These are phyloP conservation scores for Pycnomerus fuliginosus DNA, from an alignment of 2,888 invertebrate species.

Conservation along the genomic window DNA sequence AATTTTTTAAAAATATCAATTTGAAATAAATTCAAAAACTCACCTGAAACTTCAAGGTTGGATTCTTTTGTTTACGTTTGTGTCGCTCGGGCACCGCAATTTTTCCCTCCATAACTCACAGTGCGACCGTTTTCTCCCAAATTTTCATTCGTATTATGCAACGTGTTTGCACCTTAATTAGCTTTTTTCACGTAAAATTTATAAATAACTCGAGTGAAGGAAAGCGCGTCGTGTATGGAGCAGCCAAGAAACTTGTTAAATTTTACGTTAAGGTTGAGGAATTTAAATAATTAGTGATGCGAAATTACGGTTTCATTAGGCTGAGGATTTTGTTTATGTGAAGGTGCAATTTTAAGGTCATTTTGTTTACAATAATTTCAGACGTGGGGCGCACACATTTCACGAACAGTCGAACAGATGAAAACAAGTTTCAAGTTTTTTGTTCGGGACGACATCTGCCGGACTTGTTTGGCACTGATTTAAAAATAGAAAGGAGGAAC, in stretches of 20 bases:
- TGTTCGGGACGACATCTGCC: slow-evolving; percentile 14
- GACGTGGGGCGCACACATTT: slow-evolving; percentile 15
- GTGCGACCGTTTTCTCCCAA: too few species aligned
- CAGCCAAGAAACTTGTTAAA: neutral
- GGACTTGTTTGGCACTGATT: too few species aligned
- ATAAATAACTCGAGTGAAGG: slow-evolving; percentile 28
- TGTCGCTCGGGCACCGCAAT: slow-evolving; percentile 30
- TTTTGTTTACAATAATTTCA: slow-evolving; percentile 26
- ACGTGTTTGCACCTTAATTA: slow-evolving; percentile 4
- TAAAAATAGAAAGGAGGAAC: too few species aligned
- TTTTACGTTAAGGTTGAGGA: neutral
- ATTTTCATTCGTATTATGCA: neutral
- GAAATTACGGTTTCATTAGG: neutral
- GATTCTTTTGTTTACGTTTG: slow-evolving; percentile 32
- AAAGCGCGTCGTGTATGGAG: slow-evolving; percentile 1
- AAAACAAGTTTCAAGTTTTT: too few species aligned
- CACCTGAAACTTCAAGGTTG: slow-evolving; percentile 32
- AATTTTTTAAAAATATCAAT: too few species aligned
- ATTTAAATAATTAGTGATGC: neutral
- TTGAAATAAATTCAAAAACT: too few species aligned
- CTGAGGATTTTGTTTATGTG: slow-evolving; percentile 8
- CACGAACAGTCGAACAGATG: too few species aligned
- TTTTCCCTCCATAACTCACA: slow-evolving; percentile 36
- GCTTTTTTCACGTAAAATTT: slow-evolving; percentile 16
- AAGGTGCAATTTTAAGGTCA: slow-evolving; percentile 21